Evolutionary conservation across 1,140 invertebrate species (phyloP).

Genomic region (Whitmania pigra): DNA sequence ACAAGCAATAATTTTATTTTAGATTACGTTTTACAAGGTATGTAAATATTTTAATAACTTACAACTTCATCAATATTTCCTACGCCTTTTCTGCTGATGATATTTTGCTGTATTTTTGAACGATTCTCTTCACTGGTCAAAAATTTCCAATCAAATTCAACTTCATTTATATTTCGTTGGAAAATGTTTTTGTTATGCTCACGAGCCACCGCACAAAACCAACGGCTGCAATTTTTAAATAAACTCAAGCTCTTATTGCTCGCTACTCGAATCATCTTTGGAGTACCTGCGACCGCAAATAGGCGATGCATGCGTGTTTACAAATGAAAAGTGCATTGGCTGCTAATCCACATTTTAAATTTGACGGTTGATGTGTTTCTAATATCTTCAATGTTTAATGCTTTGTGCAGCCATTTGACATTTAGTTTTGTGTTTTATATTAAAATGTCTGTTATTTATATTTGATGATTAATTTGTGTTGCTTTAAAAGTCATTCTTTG

Average conservation of each 20-base stretch:
- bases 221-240: no score
- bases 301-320: no score
- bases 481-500: no score
- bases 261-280: background rate
- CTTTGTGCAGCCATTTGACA: no score
- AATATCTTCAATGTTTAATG: no score
- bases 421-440: no score
- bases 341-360: no score
- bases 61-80: constrained; percentile 56
- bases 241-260: background rate
- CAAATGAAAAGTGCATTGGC: no score
- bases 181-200: background rate
- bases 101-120: constrained; percentile 52
- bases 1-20: constrained; percentile 18
- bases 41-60: constrained; percentile 41
- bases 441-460: no score
- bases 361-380: no score
- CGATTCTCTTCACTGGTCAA: constrained; percentile 47
- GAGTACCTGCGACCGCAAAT: background rate
- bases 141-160: constrained; percentile 31
- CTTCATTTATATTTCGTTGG: background rate
- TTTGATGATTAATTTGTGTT: no score
- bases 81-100: constrained; percentile 53
- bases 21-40: constrained; percentile 23
- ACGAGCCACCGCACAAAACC: no score